These are phyloP conservation scores for Urocitellus parryii DNA, from an alignment of 2,113 vertebrate species.

Conservation along the genomic window DNA sequence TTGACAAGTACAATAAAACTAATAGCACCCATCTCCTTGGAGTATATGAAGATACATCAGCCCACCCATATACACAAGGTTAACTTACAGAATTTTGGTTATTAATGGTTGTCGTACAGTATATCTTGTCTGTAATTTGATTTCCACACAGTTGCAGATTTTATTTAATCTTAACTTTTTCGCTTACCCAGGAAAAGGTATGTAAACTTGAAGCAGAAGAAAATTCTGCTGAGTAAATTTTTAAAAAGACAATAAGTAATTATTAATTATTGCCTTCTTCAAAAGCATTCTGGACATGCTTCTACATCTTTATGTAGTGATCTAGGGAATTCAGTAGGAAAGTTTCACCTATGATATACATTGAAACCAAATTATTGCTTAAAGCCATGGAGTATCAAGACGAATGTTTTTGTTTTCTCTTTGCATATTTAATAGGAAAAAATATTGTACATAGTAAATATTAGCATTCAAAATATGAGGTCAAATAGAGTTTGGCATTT, in stretches of 20 bases:
- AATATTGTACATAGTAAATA: not conserved
- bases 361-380: not conserved
- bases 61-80: not conserved
- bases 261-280: not conserved
- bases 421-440: not conserved
- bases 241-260: not conserved
- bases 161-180: not conserved
- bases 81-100: not conserved
- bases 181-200: not conserved
- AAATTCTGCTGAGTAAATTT: not conserved
- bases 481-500: not conserved
- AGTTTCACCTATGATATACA: not conserved
- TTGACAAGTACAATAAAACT: not conserved
- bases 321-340: not conserved
- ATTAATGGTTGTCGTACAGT: not conserved
- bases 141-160: not conserved
- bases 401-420: conserved; percentile 4
- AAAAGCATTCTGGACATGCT: not conserved
- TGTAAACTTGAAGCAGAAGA: not conserved
- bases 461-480: not conserved
- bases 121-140: not conserved
- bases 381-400: not conserved
- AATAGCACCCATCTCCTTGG: not conserved
- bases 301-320: not conserved
- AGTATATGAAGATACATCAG: not conserved